Percentiles rank a stretch among this genome's conserved stretches.
phyloP scores from a whole-genome alignment of 2,888 invertebrate species.

The Pollenia angustigena region DNA sequence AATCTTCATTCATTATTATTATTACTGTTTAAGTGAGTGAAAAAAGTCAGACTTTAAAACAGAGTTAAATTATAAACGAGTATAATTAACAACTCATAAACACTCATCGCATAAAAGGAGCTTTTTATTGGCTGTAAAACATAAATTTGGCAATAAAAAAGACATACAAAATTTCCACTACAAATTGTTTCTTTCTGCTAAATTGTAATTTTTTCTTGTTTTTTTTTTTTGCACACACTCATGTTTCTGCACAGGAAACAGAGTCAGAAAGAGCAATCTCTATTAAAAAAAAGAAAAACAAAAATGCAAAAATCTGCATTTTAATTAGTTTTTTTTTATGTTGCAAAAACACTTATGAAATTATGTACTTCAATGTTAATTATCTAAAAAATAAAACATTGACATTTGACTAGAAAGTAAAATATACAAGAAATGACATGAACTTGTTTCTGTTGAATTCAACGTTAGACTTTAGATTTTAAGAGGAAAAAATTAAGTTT shows the following conservation, averaged over 20 bases:
- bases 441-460: neutral
- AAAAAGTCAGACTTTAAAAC: slow-evolving; percentile 41
- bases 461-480: too few relatives aligned
- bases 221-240: neutral
- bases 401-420: slow-evolving; percentile 31
- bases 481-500: too few relatives aligned
- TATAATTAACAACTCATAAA: slow-evolving; percentile 73
- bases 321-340: slow-evolving; percentile 27
- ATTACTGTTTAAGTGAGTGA: neutral
- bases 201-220: slow-evolving; percentile 17
- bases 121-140: slow-evolving; percentile 59
- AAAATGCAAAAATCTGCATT: slow-evolving; percentile 50
- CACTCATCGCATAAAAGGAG: slow-evolving; percentile 36
- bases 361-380: slow-evolving; percentile 33
- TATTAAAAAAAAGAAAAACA: slow-evolving; percentile 31
- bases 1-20: slow-evolving; percentile 48
- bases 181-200: slow-evolving; percentile 54
- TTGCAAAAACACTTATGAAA: slow-evolving; percentile 24
- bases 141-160: slow-evolving; percentile 65
- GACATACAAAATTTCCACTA: slow-evolving; percentile 51
- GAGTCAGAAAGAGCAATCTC: slow-evolving; percentile 56
- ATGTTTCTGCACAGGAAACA: slow-evolving; percentile 49
- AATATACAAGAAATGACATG: neutral
- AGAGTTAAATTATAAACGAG: slow-evolving; percentile 41
- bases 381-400: neutral